Evolutionary conservation across 2,888 invertebrate genomes (phyloP), one percentile per base, ranked within the genome.

Genomic region (Tholera decimalis): DNA sequence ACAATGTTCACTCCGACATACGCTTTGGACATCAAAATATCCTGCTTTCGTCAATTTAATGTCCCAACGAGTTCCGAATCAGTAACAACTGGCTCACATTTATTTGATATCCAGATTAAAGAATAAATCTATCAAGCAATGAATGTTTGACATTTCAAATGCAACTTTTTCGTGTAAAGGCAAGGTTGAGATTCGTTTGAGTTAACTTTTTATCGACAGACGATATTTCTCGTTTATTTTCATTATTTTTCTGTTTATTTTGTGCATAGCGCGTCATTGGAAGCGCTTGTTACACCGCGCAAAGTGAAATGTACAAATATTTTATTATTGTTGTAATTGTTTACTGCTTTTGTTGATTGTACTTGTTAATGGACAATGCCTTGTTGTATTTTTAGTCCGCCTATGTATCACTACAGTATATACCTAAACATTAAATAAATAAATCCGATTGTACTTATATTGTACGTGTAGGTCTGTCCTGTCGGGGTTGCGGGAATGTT

Each of bases 191-290:
- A 57, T 57, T 77, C 11, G 3, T n/a, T 60, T 5, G 30, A 35
- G 18, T 8, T 24, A 37, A 1, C 3, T 37, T 47, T 59, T 60
- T 59, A 76, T 71, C 65, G 73, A 54, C 57, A 65, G 56, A 28
- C 53, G 72, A 71, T 64, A 57, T 71, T 71, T 70, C 55, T 63
- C 76, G 56, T 73, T 76, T 76, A 70, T 73, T 73, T 69, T 61
- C 47, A 59, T 73, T 68, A 50, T 62, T 63, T 54, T 53, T 61
- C 64, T 62, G 78, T 73, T 68, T 61, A 53, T 64, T 73, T 64
- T 73, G 63, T 73, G 73, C 78, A 77, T 62, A 18, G n/a, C n/a
- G 54, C 54, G 30, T 50, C 60, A 62, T 73, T 67, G 30, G 61
- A 59, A n/a, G 11, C 63, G 55, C 55, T 78, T 73, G 69, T 62